A percentile compares a stretch with the other conserved stretches of the same genome.
Evolutionary conservation across 2,888 invertebrate species (phyloP).

Genomic region (Synanthedon tipuliformis): DNA sequence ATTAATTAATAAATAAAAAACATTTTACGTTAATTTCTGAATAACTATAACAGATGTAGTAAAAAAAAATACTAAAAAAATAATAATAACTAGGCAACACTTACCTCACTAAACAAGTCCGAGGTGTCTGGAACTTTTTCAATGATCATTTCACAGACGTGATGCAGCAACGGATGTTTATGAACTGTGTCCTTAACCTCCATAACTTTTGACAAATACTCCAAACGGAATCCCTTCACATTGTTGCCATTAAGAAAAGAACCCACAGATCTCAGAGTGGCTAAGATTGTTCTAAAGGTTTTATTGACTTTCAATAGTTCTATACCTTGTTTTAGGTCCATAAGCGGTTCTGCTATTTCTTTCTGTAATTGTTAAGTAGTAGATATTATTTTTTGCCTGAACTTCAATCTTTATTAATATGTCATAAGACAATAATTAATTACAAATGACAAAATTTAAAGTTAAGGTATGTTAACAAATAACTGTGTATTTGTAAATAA

Average conservation of each 20-base stretch:
- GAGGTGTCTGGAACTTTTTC: constrained; percentile 95
- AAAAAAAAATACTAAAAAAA: neutral
- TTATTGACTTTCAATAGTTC: constrained; percentile 90
- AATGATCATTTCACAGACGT: constrained; percentile 97
- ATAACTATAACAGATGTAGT: too few relatives aligned
- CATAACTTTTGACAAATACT: constrained; percentile 96
- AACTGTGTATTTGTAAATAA: too few relatives aligned
- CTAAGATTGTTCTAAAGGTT: constrained; percentile 95
- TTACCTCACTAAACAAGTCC: constrained; percentile 96
- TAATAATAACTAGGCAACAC: neutral
- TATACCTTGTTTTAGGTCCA: constrained; percentile 98
- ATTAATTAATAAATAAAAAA: too few relatives aligned
- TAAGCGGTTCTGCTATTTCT: constrained; percentile 98
- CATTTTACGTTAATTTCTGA: too few relatives aligned
- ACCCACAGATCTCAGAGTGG: constrained; percentile 93
- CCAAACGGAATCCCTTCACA: constrained; percentile 96
- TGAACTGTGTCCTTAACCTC: constrained; percentile 99
- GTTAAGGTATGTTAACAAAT: too few relatives aligned
- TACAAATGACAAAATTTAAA: neutral
- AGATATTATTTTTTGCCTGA: neutral
- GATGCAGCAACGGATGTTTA: constrained; percentile 97
- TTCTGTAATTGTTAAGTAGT: constrained; percentile 53
- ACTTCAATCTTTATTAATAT: neutral
- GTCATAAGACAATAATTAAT: neutral
- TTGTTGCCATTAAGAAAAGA: constrained; percentile 94